phyloP scores from a whole-genome alignment of 2,888 invertebrate genomes.

The Noctua comes region DNA sequence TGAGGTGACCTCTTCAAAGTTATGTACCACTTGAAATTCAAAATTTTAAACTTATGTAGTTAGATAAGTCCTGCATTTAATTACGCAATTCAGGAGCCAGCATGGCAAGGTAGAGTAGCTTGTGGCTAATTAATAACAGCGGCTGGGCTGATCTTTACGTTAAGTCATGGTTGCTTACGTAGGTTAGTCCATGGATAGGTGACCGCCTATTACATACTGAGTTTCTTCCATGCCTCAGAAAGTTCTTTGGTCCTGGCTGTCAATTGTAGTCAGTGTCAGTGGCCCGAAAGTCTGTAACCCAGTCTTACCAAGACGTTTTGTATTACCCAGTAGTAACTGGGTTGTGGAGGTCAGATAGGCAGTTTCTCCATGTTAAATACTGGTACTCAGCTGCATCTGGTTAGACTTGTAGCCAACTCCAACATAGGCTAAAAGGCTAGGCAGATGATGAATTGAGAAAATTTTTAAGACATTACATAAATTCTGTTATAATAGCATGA shows the following conservation, averaged over 20 bases:
- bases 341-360: background rate
- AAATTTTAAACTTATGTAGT: background rate
- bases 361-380: background rate
- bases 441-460: background rate
- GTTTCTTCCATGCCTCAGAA: background rate
- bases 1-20: background rate
- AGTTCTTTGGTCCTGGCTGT: background rate
- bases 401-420: background rate
- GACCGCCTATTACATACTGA: no score
- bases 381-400: background rate
- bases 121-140: background rate
- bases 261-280: background rate
- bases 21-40: background rate
- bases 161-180: no score
- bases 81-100: background rate
- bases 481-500: background rate
- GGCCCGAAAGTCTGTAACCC: background rate
- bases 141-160: no score
- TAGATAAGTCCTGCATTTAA: background rate
- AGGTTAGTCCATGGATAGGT: no score
- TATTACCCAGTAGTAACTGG: background rate
- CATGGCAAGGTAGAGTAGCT: background rate
- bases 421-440: background rate
- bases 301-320: no score
- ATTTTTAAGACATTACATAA: no score